These are phyloP conservation scores for Palaemon carinicauda DNA, from an alignment of 1,140 invertebrate genomes.

Conservation along the genomic window DNA sequence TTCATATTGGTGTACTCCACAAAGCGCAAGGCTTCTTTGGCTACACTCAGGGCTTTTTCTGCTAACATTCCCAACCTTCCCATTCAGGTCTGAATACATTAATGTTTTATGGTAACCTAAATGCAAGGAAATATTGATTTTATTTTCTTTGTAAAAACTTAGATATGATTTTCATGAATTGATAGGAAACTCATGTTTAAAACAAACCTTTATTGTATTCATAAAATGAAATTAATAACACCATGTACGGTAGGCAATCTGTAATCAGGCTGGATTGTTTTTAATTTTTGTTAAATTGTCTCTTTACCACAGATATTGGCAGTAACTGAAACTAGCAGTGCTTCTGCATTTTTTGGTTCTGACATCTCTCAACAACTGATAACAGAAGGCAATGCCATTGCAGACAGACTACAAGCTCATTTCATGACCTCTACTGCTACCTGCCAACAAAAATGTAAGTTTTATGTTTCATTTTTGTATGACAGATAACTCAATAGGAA, in stretches of 20 bases:
- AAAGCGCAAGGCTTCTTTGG: conserved; percentile 92
- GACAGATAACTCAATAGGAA: no score
- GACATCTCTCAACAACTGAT: conserved; percentile 89
- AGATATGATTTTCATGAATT: no score
- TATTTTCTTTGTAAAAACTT: neutral
- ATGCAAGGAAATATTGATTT: neutral
- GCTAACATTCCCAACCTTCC: conserved; percentile 93
- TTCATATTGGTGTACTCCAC: conserved; percentile 96
- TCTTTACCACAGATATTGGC: conserved; percentile 78
- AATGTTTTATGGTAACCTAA: neutral
- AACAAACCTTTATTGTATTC: no score
- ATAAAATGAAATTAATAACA: no score
- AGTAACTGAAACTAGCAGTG: conserved; percentile 86
- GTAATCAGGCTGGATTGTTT: no score
- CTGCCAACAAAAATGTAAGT: conserved; percentile 83
- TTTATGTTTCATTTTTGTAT: conserved; percentile 33
- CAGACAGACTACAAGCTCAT: conserved; percentile 89
- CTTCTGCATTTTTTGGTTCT: conserved; percentile 88
- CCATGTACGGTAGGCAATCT: no score
- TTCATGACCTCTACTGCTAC: conserved; percentile 88
- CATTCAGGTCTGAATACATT: conserved; percentile 73
- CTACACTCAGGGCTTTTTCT: conserved; percentile 93
- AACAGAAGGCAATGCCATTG: conserved; percentile 89
- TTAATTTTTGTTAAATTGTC: neutral
- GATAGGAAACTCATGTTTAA: no score